phyloP scores from a whole-genome alignment of 2,113 vertebrate species.

The Periophthalmodon schlosseri region DNA sequence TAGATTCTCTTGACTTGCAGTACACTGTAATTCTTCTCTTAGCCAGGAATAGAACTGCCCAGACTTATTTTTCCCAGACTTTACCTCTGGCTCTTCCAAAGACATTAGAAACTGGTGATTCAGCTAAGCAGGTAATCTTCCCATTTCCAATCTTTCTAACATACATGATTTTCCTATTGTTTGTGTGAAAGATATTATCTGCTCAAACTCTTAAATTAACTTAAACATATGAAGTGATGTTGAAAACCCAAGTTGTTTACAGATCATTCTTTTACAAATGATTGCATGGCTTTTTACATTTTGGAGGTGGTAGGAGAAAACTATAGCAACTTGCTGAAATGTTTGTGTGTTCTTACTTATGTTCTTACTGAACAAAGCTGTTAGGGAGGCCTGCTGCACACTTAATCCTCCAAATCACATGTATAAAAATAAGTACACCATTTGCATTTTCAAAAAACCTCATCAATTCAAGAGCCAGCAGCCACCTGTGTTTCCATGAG shows the following conservation, averaged over 20 bases:
- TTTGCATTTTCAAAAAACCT: constrained; percentile 22
- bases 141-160: too few species aligned
- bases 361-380: neutral
- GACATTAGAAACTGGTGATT: too few species aligned
- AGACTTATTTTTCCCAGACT: too few species aligned
- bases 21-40: neutral
- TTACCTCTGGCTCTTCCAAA: too few species aligned
- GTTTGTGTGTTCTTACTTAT: neutral
- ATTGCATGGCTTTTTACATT: neutral
- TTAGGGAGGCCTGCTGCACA: neutral
- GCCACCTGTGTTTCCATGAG: constrained; percentile 1
- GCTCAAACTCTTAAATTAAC: neutral
- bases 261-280: neutral
- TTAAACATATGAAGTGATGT: neutral
- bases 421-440: constrained; percentile 22
- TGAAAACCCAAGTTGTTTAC: neutral
- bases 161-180: too few species aligned
- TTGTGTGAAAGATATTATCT: too few species aligned
- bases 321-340: neutral
- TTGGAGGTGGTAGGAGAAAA: neutral
- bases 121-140: too few species aligned
- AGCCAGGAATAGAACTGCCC: neutral
- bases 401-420: constrained; percentile 8
- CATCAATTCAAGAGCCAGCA: constrained; percentile 1
- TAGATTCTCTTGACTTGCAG: neutral